Percentiles rank a stretch among this genome's conserved stretches.
These are phyloP conservation scores for Cetonia aurata DNA, from an alignment of 2,888 invertebrate genomes.

Conservation along the genomic window DNA sequence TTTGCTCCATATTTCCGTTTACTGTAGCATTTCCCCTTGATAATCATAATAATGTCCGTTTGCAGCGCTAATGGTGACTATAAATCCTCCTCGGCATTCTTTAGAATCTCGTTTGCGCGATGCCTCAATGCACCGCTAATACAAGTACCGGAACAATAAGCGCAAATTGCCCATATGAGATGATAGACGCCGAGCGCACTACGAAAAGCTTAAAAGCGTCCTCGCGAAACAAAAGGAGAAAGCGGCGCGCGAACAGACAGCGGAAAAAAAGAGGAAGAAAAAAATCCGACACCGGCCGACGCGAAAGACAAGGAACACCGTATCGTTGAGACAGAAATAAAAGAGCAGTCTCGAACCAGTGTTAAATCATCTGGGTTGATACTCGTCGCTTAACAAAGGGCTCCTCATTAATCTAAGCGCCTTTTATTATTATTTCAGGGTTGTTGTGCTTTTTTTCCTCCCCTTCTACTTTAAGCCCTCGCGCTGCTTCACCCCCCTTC, in stretches of 20 bases:
- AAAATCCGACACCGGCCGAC: background rate
- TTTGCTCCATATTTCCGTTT: too few relatives aligned
- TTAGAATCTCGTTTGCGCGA: too few relatives aligned
- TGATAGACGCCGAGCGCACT: too few relatives aligned
- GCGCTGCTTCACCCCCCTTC: background rate
- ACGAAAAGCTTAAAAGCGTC: background rate
- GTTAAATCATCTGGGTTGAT: slow-evolving; percentile 53
- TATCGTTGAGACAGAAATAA: slow-evolving; percentile 18
- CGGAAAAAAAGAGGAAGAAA: background rate
- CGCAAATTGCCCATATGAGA: too few relatives aligned
- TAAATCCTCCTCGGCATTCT: too few relatives aligned
- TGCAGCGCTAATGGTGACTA: too few relatives aligned
- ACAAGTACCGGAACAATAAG: too few relatives aligned
- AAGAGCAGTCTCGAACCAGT: slow-evolving; percentile 46
- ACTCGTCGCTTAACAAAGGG: slow-evolving; percentile 60
- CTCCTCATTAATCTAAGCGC: slow-evolving; percentile 63
- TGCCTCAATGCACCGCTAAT: too few relatives aligned
- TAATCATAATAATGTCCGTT: too few relatives aligned
- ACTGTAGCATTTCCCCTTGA: too few relatives aligned
- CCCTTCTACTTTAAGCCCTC: slow-evolving; percentile 11
- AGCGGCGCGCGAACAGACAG: background rate
- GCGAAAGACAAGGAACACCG: background rate
- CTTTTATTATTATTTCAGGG: slow-evolving; percentile 64
- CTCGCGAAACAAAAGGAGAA: slow-evolving; percentile 3
- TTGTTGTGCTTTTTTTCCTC: slow-evolving; percentile 62